These are phyloP conservation scores for Osmerus eperlanus DNA, from an alignment of 2,113 vertebrate genomes.

Conservation along the genomic window DNA sequence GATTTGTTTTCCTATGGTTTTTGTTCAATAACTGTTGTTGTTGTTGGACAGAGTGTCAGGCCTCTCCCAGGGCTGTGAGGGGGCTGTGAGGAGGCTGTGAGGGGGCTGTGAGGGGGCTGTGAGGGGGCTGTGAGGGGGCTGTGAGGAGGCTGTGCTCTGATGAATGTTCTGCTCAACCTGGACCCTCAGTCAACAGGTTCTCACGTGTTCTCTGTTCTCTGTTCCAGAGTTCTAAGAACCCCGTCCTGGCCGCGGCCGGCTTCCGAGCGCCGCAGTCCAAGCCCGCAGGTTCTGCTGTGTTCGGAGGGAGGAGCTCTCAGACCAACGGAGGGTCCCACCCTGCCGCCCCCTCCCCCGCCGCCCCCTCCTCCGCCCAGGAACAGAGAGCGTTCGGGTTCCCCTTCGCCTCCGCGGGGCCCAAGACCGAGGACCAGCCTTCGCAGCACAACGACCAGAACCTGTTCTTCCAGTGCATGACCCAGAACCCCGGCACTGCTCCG, in stretches of 20 bases:
- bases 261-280: constrained; percentile 77
- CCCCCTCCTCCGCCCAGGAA: constrained; percentile 61
- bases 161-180: not conserved
- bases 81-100: not conserved
- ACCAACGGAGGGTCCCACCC: constrained; percentile 83
- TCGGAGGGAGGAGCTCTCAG: constrained; percentile 81
- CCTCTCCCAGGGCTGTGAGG: no score
- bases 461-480: constrained; percentile 98
- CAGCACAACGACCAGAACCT: constrained; percentile 88
- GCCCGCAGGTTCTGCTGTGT: constrained; percentile 65
- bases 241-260: constrained; percentile 65
- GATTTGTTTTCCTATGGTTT: no score
- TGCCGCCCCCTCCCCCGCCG: constrained; percentile 74
- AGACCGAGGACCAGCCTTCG: constrained; percentile 65
- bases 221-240: constrained; percentile 82
- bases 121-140: not conserved
- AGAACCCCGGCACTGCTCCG: constrained; percentile 69
- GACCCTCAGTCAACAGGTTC: not conserved
- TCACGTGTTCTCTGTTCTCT: not conserved
- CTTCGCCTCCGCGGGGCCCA: constrained; percentile 81
- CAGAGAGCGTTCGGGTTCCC: constrained; percentile 58
- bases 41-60: no score
- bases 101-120: no score
- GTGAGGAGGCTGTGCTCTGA: not conserved
- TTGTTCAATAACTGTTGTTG: no score